Evolutionary conservation across 2,113 vertebrate genomes (phyloP), one percentile per base, ranked within the genome.

Genomic region (Sander lucioperca): DNA sequence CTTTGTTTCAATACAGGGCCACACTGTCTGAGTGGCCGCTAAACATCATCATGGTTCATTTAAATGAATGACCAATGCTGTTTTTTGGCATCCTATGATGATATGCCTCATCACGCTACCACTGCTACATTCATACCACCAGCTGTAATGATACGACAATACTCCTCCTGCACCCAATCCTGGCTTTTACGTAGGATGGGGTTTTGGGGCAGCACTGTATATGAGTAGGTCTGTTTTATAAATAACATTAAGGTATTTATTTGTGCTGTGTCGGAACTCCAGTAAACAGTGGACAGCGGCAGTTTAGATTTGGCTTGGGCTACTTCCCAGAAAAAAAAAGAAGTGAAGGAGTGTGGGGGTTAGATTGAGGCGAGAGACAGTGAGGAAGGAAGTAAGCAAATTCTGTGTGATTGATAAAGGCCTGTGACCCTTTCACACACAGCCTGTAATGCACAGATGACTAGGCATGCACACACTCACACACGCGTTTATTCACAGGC

Each of bases 181-280:
- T 16, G 21, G 14, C 54, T 57, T 66, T 62, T 72, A 27, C 68
- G 25, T 36, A 25, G 50, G n/a, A 43, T 5, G 27, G 67, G 19
- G 30, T 61, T 43, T 27, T 19, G 57, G 63, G 47, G 65, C 36
- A 54, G 68, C 39, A 6, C 70, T 89, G 86, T 88, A 69, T 89
- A 88, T 58, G 63, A 83, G 43, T 27, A 12, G 36, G 47, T 74
- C 76, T 82, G 72, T 79, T 80, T 88, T 85, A 74, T 91, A 93
- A 94, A 93, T 93, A 92, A 76, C 65, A 73, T 61, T 58, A 64
- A 78, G 81, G 73, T 92, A 93, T 94, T 94, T 94, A 92, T 94
- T 93, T 93, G 82, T 89, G 77, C 53, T 86, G 84, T 76, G 73
- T 87, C 69, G 85, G 87, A 88, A 85, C 80, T 78, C 78, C 92